phyloP scores from a whole-genome alignment of 2,113 vertebrate genomes.

The Lepus americanus region DNA sequence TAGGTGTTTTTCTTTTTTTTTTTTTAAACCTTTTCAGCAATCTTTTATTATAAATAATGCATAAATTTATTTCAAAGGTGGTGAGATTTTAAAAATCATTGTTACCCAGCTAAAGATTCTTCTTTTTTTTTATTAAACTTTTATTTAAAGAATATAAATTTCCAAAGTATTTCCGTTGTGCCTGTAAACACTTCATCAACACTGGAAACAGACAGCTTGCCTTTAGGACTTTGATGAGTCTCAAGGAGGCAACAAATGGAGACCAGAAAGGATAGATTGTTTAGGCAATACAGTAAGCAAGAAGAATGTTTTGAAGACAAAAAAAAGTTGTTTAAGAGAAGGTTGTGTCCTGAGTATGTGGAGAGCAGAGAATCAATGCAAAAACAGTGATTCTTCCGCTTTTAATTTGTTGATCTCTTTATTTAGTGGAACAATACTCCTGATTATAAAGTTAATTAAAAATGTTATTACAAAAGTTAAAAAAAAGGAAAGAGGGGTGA shows the following conservation, averaged over 20 bases:
- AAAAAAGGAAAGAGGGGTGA: too few species aligned
- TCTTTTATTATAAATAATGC: slow-evolving; percentile 31
- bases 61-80: slow-evolving; percentile 51
- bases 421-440: too few species aligned
- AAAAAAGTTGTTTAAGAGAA: not conserved
- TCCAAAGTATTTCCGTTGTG: too few species aligned
- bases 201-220: not conserved
- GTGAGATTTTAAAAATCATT: slow-evolving; percentile 60
- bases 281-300: not conserved
- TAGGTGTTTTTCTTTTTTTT: not conserved
- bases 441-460: too few species aligned
- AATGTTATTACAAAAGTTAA: too few species aligned
- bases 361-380: not conserved
- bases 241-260: not conserved
- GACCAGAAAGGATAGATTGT: not conserved
- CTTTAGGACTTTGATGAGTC: not conserved
- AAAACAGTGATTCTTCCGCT: not conserved
- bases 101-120: slow-evolving; percentile 41
- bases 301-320: not conserved
- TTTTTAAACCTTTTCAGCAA: not conserved
- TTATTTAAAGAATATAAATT: too few species aligned
- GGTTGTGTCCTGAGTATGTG: fast-evolving
- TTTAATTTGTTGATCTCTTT: too few species aligned
- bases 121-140: too few species aligned
- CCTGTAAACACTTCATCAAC: not conserved